phyloP scores from a whole-genome alignment of 2,797 vertebrate species.

The Dallia pectoralis region DNA sequence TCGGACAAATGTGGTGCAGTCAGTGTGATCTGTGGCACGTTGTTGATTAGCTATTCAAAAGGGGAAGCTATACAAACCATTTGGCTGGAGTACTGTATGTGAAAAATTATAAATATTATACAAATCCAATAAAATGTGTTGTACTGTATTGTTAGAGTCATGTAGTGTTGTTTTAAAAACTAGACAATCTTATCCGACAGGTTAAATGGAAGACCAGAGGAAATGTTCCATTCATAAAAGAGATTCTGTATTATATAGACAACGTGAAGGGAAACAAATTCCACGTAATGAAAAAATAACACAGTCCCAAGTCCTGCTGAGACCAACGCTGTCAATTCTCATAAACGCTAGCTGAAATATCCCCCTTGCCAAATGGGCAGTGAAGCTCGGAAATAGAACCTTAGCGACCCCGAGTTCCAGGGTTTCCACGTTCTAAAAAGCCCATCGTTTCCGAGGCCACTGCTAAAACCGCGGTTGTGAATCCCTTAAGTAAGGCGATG shows the following conservation, averaged over 20 bases:
- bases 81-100: conserved; percentile 17
- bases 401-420: conserved; percentile 54
- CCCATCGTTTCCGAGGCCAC: conserved; percentile 54
- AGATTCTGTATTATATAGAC: background rate
- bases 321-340: conserved; percentile 64
- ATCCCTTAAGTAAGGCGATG: conserved; percentile 49
- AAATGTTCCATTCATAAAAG: background rate
- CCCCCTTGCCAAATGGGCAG: conserved; percentile 47
- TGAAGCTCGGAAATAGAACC: conserved; percentile 36
- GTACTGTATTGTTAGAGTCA: conserved; percentile 36
- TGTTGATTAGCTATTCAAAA: conserved; percentile 34
- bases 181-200: background rate
- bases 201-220: background rate
- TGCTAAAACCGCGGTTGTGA: conserved; percentile 45
- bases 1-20: conserved; percentile 33
- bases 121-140: conserved; percentile 39
- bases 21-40: conserved; percentile 24
- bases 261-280: background rate
- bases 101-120: conserved; percentile 30
- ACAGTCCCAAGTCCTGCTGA: conserved; percentile 55
- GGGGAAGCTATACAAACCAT: conserved; percentile 28
- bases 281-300: conserved; percentile 46
- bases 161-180: background rate
- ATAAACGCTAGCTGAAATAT: conserved; percentile 53
- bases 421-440: conserved; percentile 55